Base-by-base conservation (phyloP, 2,113 vertebrate species). In the Lophius piscatorius region DNA sequence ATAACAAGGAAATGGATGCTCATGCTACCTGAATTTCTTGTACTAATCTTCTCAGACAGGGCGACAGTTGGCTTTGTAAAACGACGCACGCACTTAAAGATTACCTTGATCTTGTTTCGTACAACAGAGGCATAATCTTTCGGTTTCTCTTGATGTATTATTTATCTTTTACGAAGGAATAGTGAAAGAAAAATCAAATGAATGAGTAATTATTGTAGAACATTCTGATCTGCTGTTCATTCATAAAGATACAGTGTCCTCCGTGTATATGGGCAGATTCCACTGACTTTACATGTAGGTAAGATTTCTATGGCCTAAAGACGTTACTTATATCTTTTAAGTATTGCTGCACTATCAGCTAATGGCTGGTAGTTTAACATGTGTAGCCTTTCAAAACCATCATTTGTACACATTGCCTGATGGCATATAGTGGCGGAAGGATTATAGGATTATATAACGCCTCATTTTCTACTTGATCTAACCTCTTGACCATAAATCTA, bases 1-100 rank as follows among this genome's bases (percentile, higher is more conserved):
- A 88, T 46, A 84, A 89, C 81, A 82, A 80, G 91, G 91, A 92
- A 92, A 85, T 88, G 20, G 16, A 42, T 56, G 41, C 45, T 62
- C 36, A 73, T 52, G 36, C n/a, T 41, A 17, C 40, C 61, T 71
- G 67, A n/a, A 65, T 64, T 78, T 68, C 72, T 83, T 61, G 36
- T 56, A 38, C 38, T 90, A 85, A 89, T 83, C 86, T 82, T 63
- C 73, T 89, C 85, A 83, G 56, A 74, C 61, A 66, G 39, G 45
- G 4, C 23, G 49, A 29, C 47, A 24, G 56, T 36, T 52, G 70
- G 55, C 60, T 86, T 82, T 61, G 35, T 57, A 39, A 63, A 61
- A 44, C 54, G 54, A 20, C 33, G 36, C 26, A 28, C 31, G 13
- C 29, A 44, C n/a, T n/a, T n/a, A n/a, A 60, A 70, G 60, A 70